Percentiles rank a stretch among this genome's conserved stretches.
Conservation (phyloP, 2,797 vertebrate species). For the Brachymystax lenok region DNA sequence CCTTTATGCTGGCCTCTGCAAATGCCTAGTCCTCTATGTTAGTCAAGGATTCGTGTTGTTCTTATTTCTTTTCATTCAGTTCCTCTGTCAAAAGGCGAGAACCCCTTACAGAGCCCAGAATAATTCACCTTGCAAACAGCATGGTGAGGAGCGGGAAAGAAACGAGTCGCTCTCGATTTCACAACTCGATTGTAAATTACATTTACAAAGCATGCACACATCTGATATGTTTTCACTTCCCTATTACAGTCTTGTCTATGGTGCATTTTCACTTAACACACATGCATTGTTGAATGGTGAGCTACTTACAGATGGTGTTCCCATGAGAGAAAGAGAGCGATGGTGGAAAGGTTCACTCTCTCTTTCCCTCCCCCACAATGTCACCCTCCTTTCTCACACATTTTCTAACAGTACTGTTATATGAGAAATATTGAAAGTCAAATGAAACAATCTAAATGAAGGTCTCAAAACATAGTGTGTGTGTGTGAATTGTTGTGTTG, state of each 20-base stretch:
- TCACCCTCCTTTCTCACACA: background rate
- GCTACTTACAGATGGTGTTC: slow-evolving; percentile 5
- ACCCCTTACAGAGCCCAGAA: slow-evolving; percentile 51
- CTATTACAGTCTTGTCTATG: slow-evolving; percentile 25
- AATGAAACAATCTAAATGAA: background rate
- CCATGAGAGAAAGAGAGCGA: slow-evolving; percentile 39
- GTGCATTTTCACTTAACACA: slow-evolving; percentile 2
- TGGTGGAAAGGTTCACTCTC: slow-evolving; percentile 23
- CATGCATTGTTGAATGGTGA: slow-evolving; percentile 22
- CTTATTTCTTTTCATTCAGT: slow-evolving; percentile 73
- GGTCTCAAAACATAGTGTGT: background rate
- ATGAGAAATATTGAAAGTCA: background rate
- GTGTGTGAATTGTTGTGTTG: background rate
- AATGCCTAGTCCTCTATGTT: slow-evolving; percentile 61
- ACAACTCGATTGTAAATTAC: slow-evolving; percentile 34
- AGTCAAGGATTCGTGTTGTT: slow-evolving; percentile 66
- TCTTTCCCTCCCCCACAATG: background rate
- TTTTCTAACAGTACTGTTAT: background rate
- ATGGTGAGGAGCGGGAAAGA: slow-evolving; percentile 45
- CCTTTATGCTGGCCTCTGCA: slow-evolving; percentile 49
- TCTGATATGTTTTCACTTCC: slow-evolving; percentile 31
- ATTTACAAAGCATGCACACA: slow-evolving; percentile 46
- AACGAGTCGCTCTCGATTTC: slow-evolving; percentile 48
- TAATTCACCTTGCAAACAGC: slow-evolving; percentile 59
- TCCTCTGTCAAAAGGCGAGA: slow-evolving; percentile 74